Evolutionary conservation across 2,888 invertebrate species (phyloP).

Genomic region (Nomada goodeniana): DNA sequence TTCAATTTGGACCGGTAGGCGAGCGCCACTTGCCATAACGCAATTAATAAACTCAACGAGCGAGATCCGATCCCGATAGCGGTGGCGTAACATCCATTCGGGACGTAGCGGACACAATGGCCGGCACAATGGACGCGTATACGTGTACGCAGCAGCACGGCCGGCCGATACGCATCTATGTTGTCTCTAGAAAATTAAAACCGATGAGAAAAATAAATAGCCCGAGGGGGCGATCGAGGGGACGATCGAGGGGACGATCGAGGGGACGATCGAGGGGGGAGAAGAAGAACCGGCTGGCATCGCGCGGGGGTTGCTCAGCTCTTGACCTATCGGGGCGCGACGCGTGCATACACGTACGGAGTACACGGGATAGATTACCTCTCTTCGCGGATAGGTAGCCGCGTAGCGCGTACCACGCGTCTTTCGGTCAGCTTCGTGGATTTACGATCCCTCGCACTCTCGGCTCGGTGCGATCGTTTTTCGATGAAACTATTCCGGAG

Average conservation of each 20-base stretch:
- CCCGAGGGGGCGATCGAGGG: conserved; percentile 26
- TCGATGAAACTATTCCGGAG: conserved; percentile 55
- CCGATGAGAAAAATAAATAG: conserved; percentile 83
- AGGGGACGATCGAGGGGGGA: conserved; percentile 58
- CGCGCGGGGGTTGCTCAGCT: conserved; percentile 65
- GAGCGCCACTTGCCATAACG: conserved; percentile 75
- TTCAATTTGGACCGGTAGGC: conserved; percentile 70
- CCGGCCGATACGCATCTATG: conserved; percentile 79
- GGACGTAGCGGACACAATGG: conserved; percentile 69
- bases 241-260: no score
- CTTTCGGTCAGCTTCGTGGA: conserved; percentile 24
- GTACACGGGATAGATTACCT: not conserved
- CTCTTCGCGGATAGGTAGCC: conserved; percentile 17
- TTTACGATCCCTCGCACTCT: not conserved
- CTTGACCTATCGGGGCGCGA: conserved; percentile 15
- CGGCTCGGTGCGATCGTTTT: conserved; percentile 48
- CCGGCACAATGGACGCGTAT: conserved; percentile 68
- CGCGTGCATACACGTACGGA: conserved; percentile 2
- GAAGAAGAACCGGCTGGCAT: conserved; percentile 81
- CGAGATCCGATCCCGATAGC: conserved; percentile 80
- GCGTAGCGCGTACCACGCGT: conserved; percentile 42
- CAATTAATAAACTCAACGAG: conserved; percentile 81
- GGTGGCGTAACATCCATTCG: conserved; percentile 71
- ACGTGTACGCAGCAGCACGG: conserved; percentile 42
- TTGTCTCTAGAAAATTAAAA: conserved; percentile 83